Evolutionary conservation across 2,888 invertebrate species (phyloP), one percentile per base, ranked within the genome.

Genomic region (Sarcophaga rosellei): DNA sequence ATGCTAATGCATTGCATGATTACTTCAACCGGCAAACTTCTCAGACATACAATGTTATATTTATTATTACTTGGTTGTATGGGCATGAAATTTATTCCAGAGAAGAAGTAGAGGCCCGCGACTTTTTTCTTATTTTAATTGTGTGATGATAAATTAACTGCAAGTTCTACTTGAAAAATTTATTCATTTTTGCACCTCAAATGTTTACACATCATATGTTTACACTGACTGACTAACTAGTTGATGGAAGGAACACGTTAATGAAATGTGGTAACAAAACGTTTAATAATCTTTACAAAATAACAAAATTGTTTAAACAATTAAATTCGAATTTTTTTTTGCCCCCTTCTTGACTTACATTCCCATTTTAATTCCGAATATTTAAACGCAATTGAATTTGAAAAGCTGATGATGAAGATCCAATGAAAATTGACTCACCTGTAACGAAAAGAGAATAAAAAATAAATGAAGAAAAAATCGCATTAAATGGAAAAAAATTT

Each of bases 241-340:
- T 10, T 10, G 35, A 35, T 10, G 8, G 35, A 35, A 10, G 35
- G 4, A 57, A 25, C 23, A 61, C 25, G 3, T 21, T 53, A 70
- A 69, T 44, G 44, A 77, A 44, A 68, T 21, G 23, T 44, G 61
- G 47, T 78, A n/a, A 78, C 62, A 78, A 78, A 78, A 78, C 69
- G 77, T 69, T 78, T 69, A 35, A 35, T 35, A 35, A 15, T 53
- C 53, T 53, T 53, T 69, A 4, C 15, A n/a, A 61, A 61, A 17
- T 44, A 73, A 61, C 35, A 44, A 59, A 61, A 17, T 61, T 21
- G 10, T 44, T 44, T 11, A 44, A 4, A 25, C 21, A 73, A 73
- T 73, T 73, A 73, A 44, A 61, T 45, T 12, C 21, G 20, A 21
- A 20, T 61, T 10, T 3, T 3, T 20, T 35, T 15, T 57, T 15